A percentile compares a stretch with the other conserved stretches of the same genome.
Conservation (phyloP, 23 tunicate genomes). For the Oikopleura dioica region DNA sequence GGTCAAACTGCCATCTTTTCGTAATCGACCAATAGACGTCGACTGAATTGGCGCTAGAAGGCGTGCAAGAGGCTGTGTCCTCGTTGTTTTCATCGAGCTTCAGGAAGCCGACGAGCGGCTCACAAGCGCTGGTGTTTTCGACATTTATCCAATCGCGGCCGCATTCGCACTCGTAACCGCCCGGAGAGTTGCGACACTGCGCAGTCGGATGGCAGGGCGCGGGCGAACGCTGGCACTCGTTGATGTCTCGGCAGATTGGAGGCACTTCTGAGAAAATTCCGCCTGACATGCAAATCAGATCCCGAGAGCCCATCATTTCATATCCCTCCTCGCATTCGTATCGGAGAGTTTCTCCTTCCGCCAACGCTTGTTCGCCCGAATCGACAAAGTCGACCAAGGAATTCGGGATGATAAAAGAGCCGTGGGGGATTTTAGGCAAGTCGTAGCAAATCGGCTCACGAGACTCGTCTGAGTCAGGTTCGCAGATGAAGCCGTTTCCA, state of each 20-base stretch:
- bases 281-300: not conserved
- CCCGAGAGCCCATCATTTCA: not conserved
- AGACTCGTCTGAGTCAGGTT: not conserved
- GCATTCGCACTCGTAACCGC: too few relatives aligned
- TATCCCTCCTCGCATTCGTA: not conserved
- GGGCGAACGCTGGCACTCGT: not conserved
- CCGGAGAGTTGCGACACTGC: not conserved
- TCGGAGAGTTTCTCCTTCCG: not conserved
- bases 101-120: too few relatives aligned
- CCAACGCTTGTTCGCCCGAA: not conserved
- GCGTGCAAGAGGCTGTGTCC: not conserved
- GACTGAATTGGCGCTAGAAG: not conserved
- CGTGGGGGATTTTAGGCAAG: not conserved
- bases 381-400: not conserved
- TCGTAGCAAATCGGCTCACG: not conserved
- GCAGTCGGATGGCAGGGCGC: conserved; percentile 4
- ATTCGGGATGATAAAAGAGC: not conserved
- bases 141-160: too few relatives aligned
- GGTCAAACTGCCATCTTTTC: not conserved
- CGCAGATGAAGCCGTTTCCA: not conserved
- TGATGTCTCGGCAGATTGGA: not conserved
- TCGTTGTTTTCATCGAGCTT: not conserved
- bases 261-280: not conserved
- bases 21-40: not conserved
- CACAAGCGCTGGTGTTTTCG: too few relatives aligned